phyloP scores from a whole-genome alignment of 2,888 invertebrate species.

The Cerceris rybyensis region DNA sequence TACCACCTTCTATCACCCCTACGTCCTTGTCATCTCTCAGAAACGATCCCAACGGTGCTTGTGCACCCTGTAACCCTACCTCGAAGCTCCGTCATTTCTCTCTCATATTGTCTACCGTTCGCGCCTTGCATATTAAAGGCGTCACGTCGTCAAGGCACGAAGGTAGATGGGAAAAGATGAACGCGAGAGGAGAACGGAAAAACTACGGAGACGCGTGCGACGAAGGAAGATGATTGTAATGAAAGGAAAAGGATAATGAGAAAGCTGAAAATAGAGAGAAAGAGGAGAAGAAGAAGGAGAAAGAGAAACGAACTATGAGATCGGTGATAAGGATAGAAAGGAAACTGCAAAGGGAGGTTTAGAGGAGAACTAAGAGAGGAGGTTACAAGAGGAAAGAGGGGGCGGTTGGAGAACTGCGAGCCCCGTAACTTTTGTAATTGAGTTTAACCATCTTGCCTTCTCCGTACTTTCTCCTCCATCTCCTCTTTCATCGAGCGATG shows the following conservation, averaged over 20 bases:
- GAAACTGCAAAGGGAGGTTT: constrained; percentile 34
- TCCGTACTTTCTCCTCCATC: constrained; percentile 58
- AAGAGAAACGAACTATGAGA: constrained; percentile 31
- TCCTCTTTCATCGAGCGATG: constrained; percentile 31
- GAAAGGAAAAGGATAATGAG: constrained; percentile 10
- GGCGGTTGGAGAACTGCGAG: constrained; percentile 51
- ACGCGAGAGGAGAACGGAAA: constrained; percentile 10
- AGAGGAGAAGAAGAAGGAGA: constrained; percentile 45
- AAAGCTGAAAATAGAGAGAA: constrained; percentile 12
- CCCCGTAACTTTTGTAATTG: constrained; percentile 80
- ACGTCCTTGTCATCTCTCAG: constrained; percentile 48
- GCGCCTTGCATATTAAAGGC: constrained; percentile 63
- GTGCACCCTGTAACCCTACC: constrained; percentile 22
- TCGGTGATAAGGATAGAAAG: constrained; percentile 21
- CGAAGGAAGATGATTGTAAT: constrained; percentile 3
- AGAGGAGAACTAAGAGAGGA: constrained; percentile 5
- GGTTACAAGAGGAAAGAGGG: constrained; percentile 19
- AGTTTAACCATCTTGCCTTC: constrained; percentile 76
- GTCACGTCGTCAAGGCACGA: constrained; percentile 20
- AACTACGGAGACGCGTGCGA: neutral
- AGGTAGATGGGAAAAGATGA: constrained; percentile 3
- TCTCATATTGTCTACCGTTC: constrained; percentile 63
- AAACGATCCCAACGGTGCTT: constrained; percentile 48
- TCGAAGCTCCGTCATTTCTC: constrained; percentile 58
- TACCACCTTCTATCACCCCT: constrained; percentile 6